phyloP scores from a whole-genome alignment of 2,888 invertebrate species.

The Aleiodes leptofemur region DNA sequence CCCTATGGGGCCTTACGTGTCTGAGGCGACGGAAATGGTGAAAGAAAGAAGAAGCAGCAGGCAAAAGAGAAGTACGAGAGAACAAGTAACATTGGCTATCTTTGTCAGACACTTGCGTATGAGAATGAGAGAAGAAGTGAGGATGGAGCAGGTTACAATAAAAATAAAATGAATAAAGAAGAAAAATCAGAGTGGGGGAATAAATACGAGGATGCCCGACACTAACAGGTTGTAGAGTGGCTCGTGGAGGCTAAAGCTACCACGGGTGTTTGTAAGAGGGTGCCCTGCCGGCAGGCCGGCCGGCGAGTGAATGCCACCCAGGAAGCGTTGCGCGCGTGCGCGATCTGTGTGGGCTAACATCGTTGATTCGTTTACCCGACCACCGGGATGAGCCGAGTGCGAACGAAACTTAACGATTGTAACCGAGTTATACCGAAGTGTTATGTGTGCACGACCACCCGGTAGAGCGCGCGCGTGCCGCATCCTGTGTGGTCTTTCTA shows the following conservation, averaged over 20 bases:
- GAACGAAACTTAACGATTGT: conserved; percentile 64
- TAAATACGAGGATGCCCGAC: conserved; percentile 70
- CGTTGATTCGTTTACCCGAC: conserved; percentile 58
- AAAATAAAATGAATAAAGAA: conserved; percentile 38
- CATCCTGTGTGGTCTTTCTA: conserved; percentile 82
- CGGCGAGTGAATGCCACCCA: conserved; percentile 74
- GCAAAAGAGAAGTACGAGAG: conserved; percentile 12
- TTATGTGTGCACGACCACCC: conserved; percentile 74
- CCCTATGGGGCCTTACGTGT: conserved; percentile 46
- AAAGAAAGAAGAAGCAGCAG: conserved; percentile 41
- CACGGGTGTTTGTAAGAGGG: conserved; percentile 41
- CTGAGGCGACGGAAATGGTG: conserved; percentile 47
- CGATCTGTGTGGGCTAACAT: conserved; percentile 71
- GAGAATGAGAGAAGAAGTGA: conserved; percentile 22
- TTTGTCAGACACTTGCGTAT: conserved; percentile 16
- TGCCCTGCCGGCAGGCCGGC: conserved; percentile 63
- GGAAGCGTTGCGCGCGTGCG: conserved; percentile 74
- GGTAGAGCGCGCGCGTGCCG: conserved; percentile 84
- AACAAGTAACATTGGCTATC: conserved; percentile 19
- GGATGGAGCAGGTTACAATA: conserved; percentile 31
- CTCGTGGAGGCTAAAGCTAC: conserved; percentile 49
- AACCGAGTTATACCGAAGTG: conserved; percentile 66
- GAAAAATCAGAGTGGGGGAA: conserved; percentile 57
- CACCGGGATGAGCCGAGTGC: conserved; percentile 66
- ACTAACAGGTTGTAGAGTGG: conserved; percentile 73